These are phyloP conservation scores for Lacanobia oleracea DNA, from an alignment of 2,888 invertebrate genomes.

Conservation along the genomic window DNA sequence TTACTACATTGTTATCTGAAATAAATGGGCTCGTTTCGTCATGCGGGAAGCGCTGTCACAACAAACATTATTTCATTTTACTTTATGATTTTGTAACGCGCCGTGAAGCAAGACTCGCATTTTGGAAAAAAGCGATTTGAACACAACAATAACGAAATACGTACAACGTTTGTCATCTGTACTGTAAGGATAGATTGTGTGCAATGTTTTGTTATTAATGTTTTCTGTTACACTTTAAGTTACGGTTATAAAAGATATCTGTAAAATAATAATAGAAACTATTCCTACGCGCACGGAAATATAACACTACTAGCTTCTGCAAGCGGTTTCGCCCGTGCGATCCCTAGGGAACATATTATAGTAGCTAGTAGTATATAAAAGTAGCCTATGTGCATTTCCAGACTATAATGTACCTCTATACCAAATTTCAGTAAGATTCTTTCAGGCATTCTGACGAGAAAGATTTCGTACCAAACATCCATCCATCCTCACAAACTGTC, in stretches of 20 bases:
- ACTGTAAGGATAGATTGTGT: conserved; percentile 72
- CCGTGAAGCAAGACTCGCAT: conserved; percentile 84
- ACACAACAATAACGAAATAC: conserved; percentile 80
- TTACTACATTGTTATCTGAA: conserved; percentile 87
- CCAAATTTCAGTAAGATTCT: too few species aligned
- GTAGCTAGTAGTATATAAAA: too few species aligned
- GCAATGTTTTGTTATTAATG: conserved; percentile 77
- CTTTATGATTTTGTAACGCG: conserved; percentile 86
- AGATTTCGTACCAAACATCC: too few species aligned
- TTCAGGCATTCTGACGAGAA: too few species aligned
- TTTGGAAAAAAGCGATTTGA: conserved; percentile 83
- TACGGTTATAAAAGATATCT: conserved; percentile 34
- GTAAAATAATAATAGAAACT: conserved; percentile 36
- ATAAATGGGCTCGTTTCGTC: conserved; percentile 87
- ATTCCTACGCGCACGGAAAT: conserved; percentile 20
- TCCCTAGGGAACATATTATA: too few species aligned
- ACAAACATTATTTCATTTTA: conserved; percentile 89
- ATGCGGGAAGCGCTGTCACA: conserved; percentile 88
- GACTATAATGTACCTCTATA: too few species aligned
- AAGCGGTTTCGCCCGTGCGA: too few species aligned
- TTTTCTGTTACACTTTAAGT: conserved; percentile 59
- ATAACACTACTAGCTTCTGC: conserved; percentile 14
- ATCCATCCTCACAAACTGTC: too few species aligned
- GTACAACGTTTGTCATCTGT: conserved; percentile 66
- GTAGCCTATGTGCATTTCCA: too few species aligned